These are phyloP conservation scores for Phrynocephalus guinanensis DNA, from an alignment of 2,797 vertebrate species.

Conservation along the genomic window DNA sequence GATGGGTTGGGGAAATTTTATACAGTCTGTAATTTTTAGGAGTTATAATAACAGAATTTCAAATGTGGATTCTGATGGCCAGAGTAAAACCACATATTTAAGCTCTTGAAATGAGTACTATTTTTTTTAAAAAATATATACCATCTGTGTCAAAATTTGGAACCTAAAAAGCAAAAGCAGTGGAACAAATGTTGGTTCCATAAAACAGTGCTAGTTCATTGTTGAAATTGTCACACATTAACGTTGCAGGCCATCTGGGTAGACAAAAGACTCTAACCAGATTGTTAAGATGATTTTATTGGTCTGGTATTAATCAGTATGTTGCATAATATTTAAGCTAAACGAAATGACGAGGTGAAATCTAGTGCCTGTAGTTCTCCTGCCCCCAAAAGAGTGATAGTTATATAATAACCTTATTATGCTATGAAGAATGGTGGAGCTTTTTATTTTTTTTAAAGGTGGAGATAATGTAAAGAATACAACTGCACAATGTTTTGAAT, in stretches of 20 bases:
- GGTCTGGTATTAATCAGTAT: conserved; percentile 86
- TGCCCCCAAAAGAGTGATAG: conserved; percentile 60
- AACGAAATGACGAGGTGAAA: conserved; percentile 83
- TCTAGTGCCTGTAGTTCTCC: conserved; percentile 70
- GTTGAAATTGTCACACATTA: conserved; percentile 89
- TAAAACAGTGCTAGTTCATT: conserved; percentile 88
- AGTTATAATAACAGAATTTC: conserved; percentile 83
- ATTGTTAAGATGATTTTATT: conserved; percentile 85
- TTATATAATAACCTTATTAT: conserved; percentile 60
- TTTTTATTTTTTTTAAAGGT: conserved; percentile 53
- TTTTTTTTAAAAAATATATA: conserved; percentile 83
- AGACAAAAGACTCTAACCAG: conserved; percentile 86
- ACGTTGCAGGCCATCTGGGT: conserved; percentile 86
- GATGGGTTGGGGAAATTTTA: conserved; percentile 66
- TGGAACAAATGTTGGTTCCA: conserved; percentile 88
- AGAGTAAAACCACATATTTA: conserved; percentile 85
- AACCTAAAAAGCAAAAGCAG: conserved; percentile 84
- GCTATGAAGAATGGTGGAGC: conserved; percentile 5
- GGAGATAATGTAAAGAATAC: conserved; percentile 70
- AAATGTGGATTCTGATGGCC: conserved; percentile 82
- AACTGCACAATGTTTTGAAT: conserved; percentile 69
- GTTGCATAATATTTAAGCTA: conserved; percentile 84
- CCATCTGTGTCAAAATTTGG: conserved; percentile 88
- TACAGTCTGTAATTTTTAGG: conserved; percentile 81
- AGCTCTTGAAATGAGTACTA: conserved; percentile 87